phyloP scores from a whole-genome alignment of 2,797 vertebrate species.

The Taenioides sp. region DNA sequence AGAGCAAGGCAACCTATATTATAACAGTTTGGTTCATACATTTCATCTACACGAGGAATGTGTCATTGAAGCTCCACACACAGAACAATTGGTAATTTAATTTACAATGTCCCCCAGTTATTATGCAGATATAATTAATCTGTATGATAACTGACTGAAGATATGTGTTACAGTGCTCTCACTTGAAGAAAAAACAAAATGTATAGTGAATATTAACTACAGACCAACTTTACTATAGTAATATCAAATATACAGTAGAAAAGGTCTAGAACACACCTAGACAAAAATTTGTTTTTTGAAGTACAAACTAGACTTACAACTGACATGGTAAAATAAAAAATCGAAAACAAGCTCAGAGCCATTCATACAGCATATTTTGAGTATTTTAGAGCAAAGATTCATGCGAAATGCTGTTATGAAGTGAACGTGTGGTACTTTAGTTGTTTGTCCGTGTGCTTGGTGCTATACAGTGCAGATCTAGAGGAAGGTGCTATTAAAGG shows the following conservation, averaged over 20 bases:
- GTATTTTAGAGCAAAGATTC: too few relatives aligned
- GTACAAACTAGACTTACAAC: too few relatives aligned
- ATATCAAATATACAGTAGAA: too few relatives aligned
- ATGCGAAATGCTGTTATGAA: not conserved
- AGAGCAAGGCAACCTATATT: constrained; percentile 17
- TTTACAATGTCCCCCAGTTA: too few relatives aligned
- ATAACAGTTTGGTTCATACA: constrained; percentile 6
- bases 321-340: too few relatives aligned
- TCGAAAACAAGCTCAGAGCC: too few relatives aligned
- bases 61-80: not conserved
- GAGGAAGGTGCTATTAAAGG: constrained; percentile 32
- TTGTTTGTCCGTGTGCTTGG: too few relatives aligned
- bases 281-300: too few relatives aligned
- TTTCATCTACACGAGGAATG: constrained; percentile 10
- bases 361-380: too few relatives aligned
- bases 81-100: not conserved
- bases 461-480: not conserved
- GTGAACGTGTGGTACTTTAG: not conserved
- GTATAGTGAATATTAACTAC: too few relatives aligned
- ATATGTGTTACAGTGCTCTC: not conserved
- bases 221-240: too few relatives aligned
- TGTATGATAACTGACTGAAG: not conserved
- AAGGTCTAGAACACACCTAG: too few relatives aligned
- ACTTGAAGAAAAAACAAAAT: not conserved
- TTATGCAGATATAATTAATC: not conserved